Percentiles rank a stretch among this genome's conserved stretches.
These are phyloP conservation scores for Manis crassicaudata DNA, from an alignment of 2,797 vertebrate genomes.

Conservation along the genomic window DNA sequence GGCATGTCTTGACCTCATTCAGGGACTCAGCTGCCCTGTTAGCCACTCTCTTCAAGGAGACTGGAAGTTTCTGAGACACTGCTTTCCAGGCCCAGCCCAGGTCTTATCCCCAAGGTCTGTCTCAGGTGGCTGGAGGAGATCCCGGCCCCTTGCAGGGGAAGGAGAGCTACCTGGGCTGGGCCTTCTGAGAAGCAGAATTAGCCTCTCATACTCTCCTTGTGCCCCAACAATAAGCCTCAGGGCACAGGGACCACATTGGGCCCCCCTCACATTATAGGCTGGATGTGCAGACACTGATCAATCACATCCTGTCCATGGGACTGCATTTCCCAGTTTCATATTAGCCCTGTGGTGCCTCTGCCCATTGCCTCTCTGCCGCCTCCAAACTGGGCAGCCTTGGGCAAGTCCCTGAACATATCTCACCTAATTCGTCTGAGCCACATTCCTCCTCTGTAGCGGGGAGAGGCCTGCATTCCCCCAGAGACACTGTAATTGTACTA, in stretches of 20 bases:
- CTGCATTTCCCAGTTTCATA: fast-evolving
- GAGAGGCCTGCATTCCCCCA: neutral
- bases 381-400: neutral
- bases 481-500: neutral
- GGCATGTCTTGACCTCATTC: neutral
- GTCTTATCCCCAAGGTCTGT: neutral
- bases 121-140: fast-evolving
- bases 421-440: neutral
- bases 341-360: neutral
- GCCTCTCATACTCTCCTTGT: no score
- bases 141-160: neutral
- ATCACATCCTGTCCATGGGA: neutral
- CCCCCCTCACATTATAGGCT: neutral
- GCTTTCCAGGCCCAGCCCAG: neutral
- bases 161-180: neutral
- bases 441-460: neutral
- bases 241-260: neutral
- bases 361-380: neutral
- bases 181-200: neutral
- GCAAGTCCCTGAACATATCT: neutral
- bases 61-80: neutral
- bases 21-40: neutral
- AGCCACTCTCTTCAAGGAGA: neutral
- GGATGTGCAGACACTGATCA: fast-evolving
- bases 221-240: neutral